Percentiles rank a stretch among this genome's conserved stretches.
phyloP scores from a whole-genome alignment of 1,140 invertebrate genomes.

The Plodia interpunctella region DNA sequence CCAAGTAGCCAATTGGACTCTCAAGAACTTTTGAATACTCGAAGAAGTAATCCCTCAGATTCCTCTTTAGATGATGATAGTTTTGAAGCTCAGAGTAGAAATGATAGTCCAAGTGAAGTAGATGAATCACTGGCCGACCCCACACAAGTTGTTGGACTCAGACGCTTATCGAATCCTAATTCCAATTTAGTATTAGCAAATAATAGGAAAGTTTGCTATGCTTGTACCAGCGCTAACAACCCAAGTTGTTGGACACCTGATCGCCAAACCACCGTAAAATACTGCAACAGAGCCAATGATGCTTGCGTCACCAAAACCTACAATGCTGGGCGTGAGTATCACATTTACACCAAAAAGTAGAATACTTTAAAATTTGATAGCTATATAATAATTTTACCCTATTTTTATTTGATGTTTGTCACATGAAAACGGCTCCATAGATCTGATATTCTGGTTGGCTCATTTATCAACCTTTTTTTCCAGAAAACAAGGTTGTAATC shows the following conservation, averaged over 20 bases:
- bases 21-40: not conserved
- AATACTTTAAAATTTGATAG: no score
- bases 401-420: no score
- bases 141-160: conserved; percentile 31
- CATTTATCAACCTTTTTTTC: conserved; percentile 12
- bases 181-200: conserved; percentile 30
- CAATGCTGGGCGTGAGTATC: conserved; percentile 7
- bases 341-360: not conserved
- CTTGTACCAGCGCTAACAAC: conserved; percentile 46
- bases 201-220: conserved; percentile 45
- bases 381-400: no score
- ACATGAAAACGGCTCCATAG: no score
- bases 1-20: not conserved
- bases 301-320: conserved; percentile 44
- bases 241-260: conserved; percentile 42
- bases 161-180: conserved; percentile 18
- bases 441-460: no score
- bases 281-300: conserved; percentile 39
- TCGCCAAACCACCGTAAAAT: conserved; percentile 47
- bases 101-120: conserved; percentile 11
- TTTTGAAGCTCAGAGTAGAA: conserved; percentile 5
- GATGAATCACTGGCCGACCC: conserved; percentile 18
- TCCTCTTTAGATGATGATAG: conserved; percentile 8
- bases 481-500: conserved; percentile 33
- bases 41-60: not conserved